Conservation (phyloP, 2,113 vertebrate species). For the Sialia sialis region DNA sequence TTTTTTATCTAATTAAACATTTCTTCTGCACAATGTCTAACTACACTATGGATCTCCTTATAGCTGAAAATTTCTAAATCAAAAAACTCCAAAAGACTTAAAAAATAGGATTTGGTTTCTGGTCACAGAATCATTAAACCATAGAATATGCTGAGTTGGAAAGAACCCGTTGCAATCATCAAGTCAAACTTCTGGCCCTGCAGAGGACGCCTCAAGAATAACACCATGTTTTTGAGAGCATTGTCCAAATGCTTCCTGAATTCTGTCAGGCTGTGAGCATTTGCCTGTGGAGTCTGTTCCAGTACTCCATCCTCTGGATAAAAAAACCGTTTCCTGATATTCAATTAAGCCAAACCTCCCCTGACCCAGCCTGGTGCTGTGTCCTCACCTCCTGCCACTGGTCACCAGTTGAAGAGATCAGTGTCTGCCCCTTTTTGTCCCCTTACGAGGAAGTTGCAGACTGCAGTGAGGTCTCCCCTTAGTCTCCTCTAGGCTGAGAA, state of each 20-base stretch:
- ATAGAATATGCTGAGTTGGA: neutral
- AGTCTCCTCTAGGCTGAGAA: neutral
- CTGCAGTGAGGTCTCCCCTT: neutral
- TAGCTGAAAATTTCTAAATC: neutral
- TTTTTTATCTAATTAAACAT: neutral
- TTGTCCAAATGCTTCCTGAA: neutral
- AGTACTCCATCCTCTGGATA: neutral
- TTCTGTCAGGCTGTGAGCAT: neutral
- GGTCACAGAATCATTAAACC: neutral
- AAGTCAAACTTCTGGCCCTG: neutral
- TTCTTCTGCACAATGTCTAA: neutral
- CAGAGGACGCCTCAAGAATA: neutral
- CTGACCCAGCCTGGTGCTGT: neutral
- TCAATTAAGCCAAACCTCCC: neutral
- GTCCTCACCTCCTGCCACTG: neutral
- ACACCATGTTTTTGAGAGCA: too few relatives aligned
- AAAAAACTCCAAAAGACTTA: neutral
- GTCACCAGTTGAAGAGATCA: neutral
- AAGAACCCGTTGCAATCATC: neutral
- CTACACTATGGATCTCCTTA: neutral
- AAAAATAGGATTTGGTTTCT: neutral
- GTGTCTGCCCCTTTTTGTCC: neutral
- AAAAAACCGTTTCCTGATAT: neutral
- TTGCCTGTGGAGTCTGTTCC: neutral
- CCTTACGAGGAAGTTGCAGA: fast-evolving